A percentile compares a stretch with the other conserved stretches of the same genome.
phyloP scores from a whole-genome alignment of 2,888 invertebrate genomes.

The Cyclophora punctaria region DNA sequence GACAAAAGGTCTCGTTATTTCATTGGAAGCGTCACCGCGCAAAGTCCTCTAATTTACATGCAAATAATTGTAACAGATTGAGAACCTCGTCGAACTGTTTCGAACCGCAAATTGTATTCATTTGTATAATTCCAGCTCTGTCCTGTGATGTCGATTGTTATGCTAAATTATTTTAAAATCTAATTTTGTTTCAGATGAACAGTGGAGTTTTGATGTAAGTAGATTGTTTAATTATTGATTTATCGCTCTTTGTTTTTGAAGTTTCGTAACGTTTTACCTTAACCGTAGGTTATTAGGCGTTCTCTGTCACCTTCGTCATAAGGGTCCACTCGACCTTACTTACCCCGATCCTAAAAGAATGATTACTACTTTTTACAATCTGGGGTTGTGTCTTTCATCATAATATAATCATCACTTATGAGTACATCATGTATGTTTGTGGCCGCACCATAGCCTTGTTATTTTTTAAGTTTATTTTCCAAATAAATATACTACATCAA shows the following conservation, averaged over 20 bases:
- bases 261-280: too few species aligned
- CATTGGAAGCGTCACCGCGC: slow-evolving; percentile 30
- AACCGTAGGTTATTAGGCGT: too few species aligned
- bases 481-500: too few species aligned
- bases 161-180: slow-evolving; percentile 29
- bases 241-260: background rate
- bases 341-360: too few species aligned
- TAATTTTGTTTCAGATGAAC: slow-evolving; percentile 25
- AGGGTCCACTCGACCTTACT: too few species aligned
- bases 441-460: too few species aligned
- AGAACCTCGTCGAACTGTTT: slow-evolving; percentile 29
- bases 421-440: too few species aligned
- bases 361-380: too few species aligned
- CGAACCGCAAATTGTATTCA: slow-evolving; percentile 47
- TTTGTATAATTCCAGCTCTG: slow-evolving; percentile 44
- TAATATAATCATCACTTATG: too few species aligned
- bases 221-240: background rate
- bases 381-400: too few species aligned
- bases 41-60: slow-evolving; percentile 56
- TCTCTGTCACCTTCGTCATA: too few species aligned
- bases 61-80: slow-evolving; percentile 66
- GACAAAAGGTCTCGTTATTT: slow-evolving; percentile 33
- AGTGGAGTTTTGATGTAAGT: slow-evolving; percentile 5
- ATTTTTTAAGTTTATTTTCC: too few species aligned
- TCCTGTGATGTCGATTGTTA: slow-evolving; percentile 33